A percentile compares a stretch with the other conserved stretches of the same genome.
Conservation (phyloP, 2,113 vertebrate genomes). For the Malaclemys terrapin region DNA sequence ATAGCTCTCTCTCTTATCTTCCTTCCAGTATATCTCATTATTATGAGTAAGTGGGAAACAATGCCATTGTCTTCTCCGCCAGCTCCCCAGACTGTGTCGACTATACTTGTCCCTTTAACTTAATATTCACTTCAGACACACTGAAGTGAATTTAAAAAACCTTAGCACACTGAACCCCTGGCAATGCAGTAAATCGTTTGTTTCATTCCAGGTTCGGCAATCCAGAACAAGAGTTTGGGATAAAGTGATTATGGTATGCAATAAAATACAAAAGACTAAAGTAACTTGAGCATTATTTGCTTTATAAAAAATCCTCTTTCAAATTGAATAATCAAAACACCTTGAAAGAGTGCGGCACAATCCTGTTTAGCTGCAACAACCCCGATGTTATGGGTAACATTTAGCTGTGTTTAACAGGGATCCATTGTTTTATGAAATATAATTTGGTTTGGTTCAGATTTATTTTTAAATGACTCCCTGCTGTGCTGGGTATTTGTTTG, state of each 20-base stretch:
- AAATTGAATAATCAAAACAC: neutral
- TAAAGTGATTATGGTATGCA: neutral
- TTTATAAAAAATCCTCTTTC: neutral
- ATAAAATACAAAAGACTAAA: neutral
- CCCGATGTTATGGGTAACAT: neutral
- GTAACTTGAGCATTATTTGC: slow-evolving; percentile 14
- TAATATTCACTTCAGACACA: slow-evolving; percentile 2
- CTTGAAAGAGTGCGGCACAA: neutral
- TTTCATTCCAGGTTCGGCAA: slow-evolving; percentile 1
- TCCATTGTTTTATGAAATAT: slow-evolving; percentile 21
- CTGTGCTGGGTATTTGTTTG: neutral
- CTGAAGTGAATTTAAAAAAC: neutral
- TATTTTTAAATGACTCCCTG: neutral
- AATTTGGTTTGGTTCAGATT: neutral
- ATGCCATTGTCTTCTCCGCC: neutral
- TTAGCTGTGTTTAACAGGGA: slow-evolving; percentile 8
- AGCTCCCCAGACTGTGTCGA: slow-evolving; percentile 15
- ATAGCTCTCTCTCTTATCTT: neutral
- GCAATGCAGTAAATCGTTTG: neutral
- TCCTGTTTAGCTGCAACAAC: neutral
- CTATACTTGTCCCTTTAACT: neutral
- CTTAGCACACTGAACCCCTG: neutral
- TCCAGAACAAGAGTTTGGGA: neutral
- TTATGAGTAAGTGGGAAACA: slow-evolving; percentile 14
- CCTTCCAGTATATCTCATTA: neutral